Percentiles rank a stretch among this genome's conserved stretches.
Conservation (phyloP, 2,797 vertebrate species). For the Carapus acus region DNA sequence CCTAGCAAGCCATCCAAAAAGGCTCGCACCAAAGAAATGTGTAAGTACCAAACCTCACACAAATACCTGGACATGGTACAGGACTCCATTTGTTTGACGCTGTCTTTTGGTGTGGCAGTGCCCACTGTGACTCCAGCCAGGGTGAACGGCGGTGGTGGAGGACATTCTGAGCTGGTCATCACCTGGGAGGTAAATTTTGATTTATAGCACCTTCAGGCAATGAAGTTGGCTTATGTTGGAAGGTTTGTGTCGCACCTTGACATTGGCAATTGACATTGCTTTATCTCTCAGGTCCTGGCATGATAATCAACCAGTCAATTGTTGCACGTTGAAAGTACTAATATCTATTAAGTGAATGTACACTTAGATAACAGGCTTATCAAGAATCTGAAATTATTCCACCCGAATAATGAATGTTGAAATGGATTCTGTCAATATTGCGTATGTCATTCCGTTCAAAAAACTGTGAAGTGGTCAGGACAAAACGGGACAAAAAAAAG, state of each 20-base stretch:
- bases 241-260: not conserved
- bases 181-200: slow-evolving; percentile 85
- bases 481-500: too few relatives aligned
- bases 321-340: not conserved
- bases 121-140: slow-evolving; percentile 85
- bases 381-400: not conserved
- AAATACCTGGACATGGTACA: slow-evolving; percentile 8
- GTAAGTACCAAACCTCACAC: slow-evolving; percentile 68
- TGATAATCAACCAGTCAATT: not conserved
- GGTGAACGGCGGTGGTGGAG: slow-evolving; percentile 87
- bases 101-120: slow-evolving; percentile 62
- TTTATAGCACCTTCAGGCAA: not conserved
- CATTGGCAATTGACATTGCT: not conserved
- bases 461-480: too few relatives aligned
- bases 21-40: slow-evolving; percentile 82
- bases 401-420: not conserved
- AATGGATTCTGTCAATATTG: not conserved
- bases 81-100: not conserved
- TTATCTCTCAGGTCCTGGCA: not conserved
- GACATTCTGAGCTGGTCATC: slow-evolving; percentile 89
- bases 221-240: not conserved
- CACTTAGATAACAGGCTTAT: not conserved
- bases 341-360: not conserved
- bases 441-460: too few relatives aligned
- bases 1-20: slow-evolving; percentile 86